A percentile compares a stretch with the other conserved stretches of the same genome.
Evolutionary conservation across 2,797 vertebrate species (phyloP).

Genomic region (Sandelia bainsii): DNA sequence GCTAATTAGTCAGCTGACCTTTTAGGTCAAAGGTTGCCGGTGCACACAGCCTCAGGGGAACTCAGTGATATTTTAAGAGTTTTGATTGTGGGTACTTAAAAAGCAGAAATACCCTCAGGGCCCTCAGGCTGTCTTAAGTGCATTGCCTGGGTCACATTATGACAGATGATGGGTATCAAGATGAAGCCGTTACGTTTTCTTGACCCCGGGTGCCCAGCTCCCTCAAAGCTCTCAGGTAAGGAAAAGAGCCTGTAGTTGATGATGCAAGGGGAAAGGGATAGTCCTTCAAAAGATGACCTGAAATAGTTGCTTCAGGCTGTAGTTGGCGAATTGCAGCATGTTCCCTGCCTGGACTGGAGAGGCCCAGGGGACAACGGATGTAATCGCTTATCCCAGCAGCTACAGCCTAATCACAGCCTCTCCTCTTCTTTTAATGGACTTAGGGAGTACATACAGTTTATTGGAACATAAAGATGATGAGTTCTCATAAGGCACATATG

Average conservation of each 20-base stretch:
- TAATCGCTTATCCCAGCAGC: slow-evolving; percentile 32
- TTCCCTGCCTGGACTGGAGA: slow-evolving; percentile 40
- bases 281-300: slow-evolving; percentile 58
- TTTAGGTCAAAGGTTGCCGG: slow-evolving; percentile 68
- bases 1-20: slow-evolving; percentile 84
- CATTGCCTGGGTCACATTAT: slow-evolving; percentile 69
- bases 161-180: slow-evolving; percentile 75
- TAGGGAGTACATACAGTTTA: slow-evolving; percentile 4
- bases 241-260: slow-evolving; percentile 39
- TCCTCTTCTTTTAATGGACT: slow-evolving; percentile 12
- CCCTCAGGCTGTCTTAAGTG: slow-evolving; percentile 50
- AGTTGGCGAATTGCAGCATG: slow-evolving; percentile 38
- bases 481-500: not conserved
- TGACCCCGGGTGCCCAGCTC: slow-evolving; percentile 47
- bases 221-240: slow-evolving; percentile 47
- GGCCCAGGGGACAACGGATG: slow-evolving; percentile 43
- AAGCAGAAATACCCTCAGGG: slow-evolving; percentile 66
- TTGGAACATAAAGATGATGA: not conserved
- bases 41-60: slow-evolving; percentile 71
- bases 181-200: slow-evolving; percentile 54
- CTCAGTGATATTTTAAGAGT: slow-evolving; percentile 75
- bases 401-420: slow-evolving; percentile 13
- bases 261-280: slow-evolving; percentile 43
- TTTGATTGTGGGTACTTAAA: slow-evolving; percentile 78
- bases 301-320: slow-evolving; percentile 53